A percentile compares a stretch with the other conserved stretches of the same genome.
Conservation (phyloP, 2,888 invertebrate genomes). For the Embidobia sp. region DNA sequence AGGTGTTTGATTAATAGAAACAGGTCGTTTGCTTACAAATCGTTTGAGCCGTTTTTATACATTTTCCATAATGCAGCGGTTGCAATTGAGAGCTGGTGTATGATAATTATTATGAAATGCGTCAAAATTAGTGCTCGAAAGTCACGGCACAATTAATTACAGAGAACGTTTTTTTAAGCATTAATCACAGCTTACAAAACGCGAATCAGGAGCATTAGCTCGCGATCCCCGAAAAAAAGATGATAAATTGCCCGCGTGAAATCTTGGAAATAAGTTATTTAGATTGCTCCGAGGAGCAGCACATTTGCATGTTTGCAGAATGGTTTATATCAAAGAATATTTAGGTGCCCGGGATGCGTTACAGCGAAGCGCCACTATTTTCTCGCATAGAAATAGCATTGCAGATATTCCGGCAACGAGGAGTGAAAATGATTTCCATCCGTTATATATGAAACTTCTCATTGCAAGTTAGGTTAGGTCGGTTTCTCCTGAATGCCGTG, state of each 20-base stretch:
- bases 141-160: too few relatives aligned
- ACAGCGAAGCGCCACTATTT: slow-evolving; percentile 26
- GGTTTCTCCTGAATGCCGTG: slow-evolving; percentile 9
- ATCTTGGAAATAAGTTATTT: slow-evolving; percentile 24
- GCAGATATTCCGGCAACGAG: slow-evolving; percentile 29
- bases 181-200: neutral
- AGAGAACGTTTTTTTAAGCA: too few relatives aligned
- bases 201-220: neutral
- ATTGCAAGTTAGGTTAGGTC: slow-evolving; percentile 32
- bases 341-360: slow-evolving; percentile 25
- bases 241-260: too few relatives aligned
- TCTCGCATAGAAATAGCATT: slow-evolving; percentile 29
- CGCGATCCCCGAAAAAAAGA: neutral
- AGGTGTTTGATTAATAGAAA: too few relatives aligned
- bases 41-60: too few relatives aligned
- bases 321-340: slow-evolving; percentile 40
- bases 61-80: too few relatives aligned
- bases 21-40: too few relatives aligned
- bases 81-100: too few relatives aligned
- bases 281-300: slow-evolving; percentile 15
- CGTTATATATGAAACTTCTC: slow-evolving; percentile 41
- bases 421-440: slow-evolving; percentile 41
- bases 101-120: too few relatives aligned
- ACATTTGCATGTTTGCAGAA: slow-evolving; percentile 32
- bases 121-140: too few relatives aligned